phyloP scores from a whole-genome alignment of 2,888 invertebrate species.

The Eilema depressum region DNA sequence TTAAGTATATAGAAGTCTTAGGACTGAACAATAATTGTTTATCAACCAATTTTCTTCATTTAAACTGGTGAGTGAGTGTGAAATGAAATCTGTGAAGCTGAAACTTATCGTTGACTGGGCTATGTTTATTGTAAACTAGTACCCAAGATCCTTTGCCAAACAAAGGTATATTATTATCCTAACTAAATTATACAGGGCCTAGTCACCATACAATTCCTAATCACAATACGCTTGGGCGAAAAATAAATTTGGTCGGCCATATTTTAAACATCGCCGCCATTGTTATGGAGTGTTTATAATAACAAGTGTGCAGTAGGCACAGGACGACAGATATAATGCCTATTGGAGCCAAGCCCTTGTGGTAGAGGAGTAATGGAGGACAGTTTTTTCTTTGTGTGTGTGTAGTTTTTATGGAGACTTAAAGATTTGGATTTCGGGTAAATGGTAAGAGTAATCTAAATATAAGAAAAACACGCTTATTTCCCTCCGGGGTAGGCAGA shows the following conservation, averaged over 20 bases:
- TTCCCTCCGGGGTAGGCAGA: no score
- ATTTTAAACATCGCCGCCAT: constrained; percentile 59
- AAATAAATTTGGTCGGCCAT: constrained; percentile 42
- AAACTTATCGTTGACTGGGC: neutral
- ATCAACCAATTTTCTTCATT: neutral
- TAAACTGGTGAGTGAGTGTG: neutral
- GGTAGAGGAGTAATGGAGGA: neutral
- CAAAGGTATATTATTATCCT: constrained; percentile 9
- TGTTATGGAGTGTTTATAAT: constrained; percentile 60
- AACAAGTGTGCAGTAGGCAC: constrained; percentile 39
- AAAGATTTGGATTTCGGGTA: neutral
- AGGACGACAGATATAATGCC: constrained; percentile 8
- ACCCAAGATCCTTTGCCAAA: neutral
- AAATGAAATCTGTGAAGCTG: no score
- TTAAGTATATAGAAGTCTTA: neutral
- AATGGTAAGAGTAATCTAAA: neutral
- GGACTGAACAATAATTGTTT: neutral
- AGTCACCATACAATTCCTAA: constrained; percentile 29
- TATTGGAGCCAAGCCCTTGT: constrained; percentile 22
- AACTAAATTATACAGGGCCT: neutral
- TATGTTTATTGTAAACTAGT: neutral
- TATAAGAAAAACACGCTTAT: neutral
- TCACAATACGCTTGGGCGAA: constrained; percentile 52
- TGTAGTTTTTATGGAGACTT: neutral
- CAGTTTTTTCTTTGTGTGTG: constrained; percentile 16